Evolutionary conservation across 1,140 invertebrate species (phyloP), one percentile per base, ranked within the genome.

Genomic region (Drosophila sp.): DNA sequence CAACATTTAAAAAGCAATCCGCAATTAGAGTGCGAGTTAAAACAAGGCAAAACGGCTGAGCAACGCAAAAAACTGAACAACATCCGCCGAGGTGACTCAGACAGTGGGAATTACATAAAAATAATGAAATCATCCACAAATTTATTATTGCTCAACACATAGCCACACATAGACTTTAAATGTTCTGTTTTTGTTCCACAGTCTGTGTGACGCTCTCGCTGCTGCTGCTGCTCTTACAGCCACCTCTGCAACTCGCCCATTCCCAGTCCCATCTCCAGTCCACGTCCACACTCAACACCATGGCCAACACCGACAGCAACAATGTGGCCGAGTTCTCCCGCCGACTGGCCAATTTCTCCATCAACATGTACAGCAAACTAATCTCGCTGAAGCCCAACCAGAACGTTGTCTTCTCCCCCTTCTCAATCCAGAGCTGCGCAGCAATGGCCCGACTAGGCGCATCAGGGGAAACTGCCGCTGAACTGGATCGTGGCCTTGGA

Each of bases 321-420:
- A 65, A 61, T 51, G 7, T 56, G 18, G 32, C 43, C 11, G 59
- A 77, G 2, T 89, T 83, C 61, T 71, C 83, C n/a, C 76, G 66
- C 46, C 80, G 80, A 7, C 59, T 89, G 43, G 73, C 73, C 38
- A 61, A 69, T 13, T 89, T 89, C 48, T 80, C 83, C 8, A 51
- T 72, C 38, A 83, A 80, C 5, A 32, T 89, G 32, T 90, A 90
- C 46, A 53, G 53, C 7, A 62, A 73, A 45, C 53, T 90, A 27
- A 29, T 58, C 11, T 18, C 50, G 0, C 25, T 62, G 8, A 82
- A 70, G 16, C 82, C 90, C 4, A 56, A 80, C 25, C 64, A 92
- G 36, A 95, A 94, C 86, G 57, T 94, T 0, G 91, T 95, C 38
- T 92, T 92, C 73, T 95, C 94, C 3, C 94, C 94, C 4, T 91